These are phyloP conservation scores for Heliconius melpomene DNA, from an alignment of 1,140 invertebrate genomes.

Conservation along the genomic window DNA sequence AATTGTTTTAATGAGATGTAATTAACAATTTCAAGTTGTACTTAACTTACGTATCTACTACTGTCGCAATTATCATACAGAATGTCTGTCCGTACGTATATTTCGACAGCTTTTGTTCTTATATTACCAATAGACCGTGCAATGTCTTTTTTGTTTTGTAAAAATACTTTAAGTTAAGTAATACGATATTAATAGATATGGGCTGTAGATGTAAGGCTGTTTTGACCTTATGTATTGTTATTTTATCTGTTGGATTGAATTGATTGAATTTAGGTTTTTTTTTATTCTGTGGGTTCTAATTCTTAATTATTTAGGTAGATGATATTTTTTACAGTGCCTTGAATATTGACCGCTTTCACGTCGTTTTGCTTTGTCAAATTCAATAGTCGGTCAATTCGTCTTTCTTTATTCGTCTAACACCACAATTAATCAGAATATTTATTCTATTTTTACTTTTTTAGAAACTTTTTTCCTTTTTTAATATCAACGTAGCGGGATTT, in stretches of 20 bases:
- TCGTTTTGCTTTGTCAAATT: neutral
- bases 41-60: neutral
- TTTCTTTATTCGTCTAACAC: neutral
- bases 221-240: neutral
- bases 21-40: conserved; percentile 1
- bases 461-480: too few species aligned
- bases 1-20: neutral
- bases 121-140: conserved; percentile 21
- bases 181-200: neutral
- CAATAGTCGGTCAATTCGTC: neutral
- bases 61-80: conserved; percentile 8
- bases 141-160: conserved; percentile 15
- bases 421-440: too few species aligned
- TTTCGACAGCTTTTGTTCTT: conserved; percentile 30
- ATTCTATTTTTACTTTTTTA: too few species aligned
- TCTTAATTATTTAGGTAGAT: neutral
- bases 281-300: neutral
- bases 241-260: neutral
- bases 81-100: neutral
- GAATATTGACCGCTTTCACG: neutral
- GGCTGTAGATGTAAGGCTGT: neutral
- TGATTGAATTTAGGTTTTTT: neutral
- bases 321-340: neutral
- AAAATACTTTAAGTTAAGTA: conserved; percentile 1
- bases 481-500: too few species aligned